Evolutionary conservation across 2,797 vertebrate genomes (phyloP), one percentile per base, ranked within the genome.

Genomic region (Natrix natrix): DNA sequence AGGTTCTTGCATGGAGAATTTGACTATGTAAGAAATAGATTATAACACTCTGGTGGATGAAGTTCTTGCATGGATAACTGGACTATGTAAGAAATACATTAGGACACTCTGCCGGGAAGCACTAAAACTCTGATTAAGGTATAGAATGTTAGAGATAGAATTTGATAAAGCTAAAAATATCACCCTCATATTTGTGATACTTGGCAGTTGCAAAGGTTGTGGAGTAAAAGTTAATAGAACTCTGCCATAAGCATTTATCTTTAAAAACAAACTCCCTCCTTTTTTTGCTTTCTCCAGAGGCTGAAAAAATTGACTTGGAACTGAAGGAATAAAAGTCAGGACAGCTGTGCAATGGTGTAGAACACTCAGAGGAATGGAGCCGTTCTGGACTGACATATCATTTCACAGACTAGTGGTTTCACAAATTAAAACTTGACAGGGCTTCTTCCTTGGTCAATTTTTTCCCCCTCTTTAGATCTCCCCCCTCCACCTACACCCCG

Each of bases 341-440:
- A 66, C 3, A 91, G 43, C 11, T 88, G 26, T 92, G 17, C 59
- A 91, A 57, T 86, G 28, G 43, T 86, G 94, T 66, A n/a, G 5
- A 91, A 74, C 7, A 66, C 13, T 66, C 52, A 91, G 17, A 83
- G 52, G 95, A 94, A 17, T 2, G 69, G 37, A 74, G n/a, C 90
- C 8, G 20, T 94, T 92, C 66, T 93, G 55, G 66, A 74, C 0
- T 88, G 91, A 17, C 66, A 56, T 88, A 90, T 91, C 5, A 7
- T 92, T 95, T 94, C 48, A 4, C 4, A 92, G 78, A 7, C 26
- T 92, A 94, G 14, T 94, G 5, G 48, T 95, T 95, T 74, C 32
- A 90, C 32, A 90, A 91, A 0, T 95, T 95, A 43, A 56, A 91
- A n/a, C 16, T 92, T 11, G 87, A 90, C 55, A 94, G 91, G 48